phyloP scores from a whole-genome alignment of 2,113 vertebrate species.

The Sitta europaea region DNA sequence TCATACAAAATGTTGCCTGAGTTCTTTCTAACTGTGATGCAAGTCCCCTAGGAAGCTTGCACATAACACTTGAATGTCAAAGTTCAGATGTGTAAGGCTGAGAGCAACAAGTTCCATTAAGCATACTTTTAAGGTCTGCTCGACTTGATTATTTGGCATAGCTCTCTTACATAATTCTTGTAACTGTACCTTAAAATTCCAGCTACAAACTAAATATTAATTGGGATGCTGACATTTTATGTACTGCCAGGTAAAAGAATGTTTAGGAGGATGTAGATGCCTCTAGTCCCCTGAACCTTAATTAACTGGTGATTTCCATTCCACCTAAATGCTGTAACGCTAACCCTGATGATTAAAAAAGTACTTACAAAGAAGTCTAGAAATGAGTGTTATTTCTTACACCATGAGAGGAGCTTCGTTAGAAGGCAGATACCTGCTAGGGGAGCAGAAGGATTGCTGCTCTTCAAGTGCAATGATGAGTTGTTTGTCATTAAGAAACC shows the following conservation, averaged over 20 bases:
- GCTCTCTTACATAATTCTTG: background rate
- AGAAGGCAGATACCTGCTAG: background rate
- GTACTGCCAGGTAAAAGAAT: background rate
- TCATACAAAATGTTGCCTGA: background rate
- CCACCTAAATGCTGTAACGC: background rate
- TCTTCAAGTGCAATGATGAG: background rate
- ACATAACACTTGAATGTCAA: background rate
- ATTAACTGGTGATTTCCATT: slow-evolving; percentile 22
- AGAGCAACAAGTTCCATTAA: background rate
- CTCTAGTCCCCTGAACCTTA: background rate
- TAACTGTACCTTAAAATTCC: background rate
- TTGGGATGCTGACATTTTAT: slow-evolving; percentile 29
- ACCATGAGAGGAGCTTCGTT: background rate
- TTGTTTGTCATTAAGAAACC: background rate
- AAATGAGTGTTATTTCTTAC: background rate
- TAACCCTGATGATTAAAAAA: background rate
- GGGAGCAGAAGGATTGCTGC: background rate
- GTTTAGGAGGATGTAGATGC: background rate
- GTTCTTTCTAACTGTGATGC: background rate
- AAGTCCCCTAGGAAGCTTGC: background rate
- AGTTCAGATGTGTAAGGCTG: background rate
- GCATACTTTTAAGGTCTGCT: background rate
- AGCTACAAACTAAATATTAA: slow-evolving; percentile 9
- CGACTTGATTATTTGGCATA: background rate
- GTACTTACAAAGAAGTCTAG: background rate